Percentiles rank a stretch among this genome's conserved stretches.
phyloP scores from a whole-genome alignment of 2,113 vertebrate species.

The Pongo abelii region DNA sequence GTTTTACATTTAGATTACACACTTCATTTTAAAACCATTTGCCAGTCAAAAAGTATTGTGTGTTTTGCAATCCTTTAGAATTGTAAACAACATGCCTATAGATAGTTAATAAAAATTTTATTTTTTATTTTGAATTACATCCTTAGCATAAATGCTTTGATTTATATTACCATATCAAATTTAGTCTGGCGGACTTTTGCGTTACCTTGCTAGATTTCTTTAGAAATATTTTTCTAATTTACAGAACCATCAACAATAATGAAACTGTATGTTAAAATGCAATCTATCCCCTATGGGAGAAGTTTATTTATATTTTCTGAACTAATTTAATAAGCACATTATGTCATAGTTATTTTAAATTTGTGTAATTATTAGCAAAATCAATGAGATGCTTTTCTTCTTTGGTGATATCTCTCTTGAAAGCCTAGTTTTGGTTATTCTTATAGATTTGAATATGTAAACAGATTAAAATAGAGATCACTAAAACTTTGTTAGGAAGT shows the following conservation, averaged over 20 bases:
- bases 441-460: slow-evolving; percentile 1
- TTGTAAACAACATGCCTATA: neutral
- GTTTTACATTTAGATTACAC: neutral
- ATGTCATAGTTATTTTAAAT: slow-evolving; percentile 14
- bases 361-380: slow-evolving; percentile 14
- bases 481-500: neutral
- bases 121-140: slow-evolving; percentile 22
- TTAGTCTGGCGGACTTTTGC: neutral
- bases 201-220: slow-evolving; percentile 17
- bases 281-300: neutral
- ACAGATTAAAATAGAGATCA: neutral
- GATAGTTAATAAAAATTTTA: neutral
- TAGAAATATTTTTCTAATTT: neutral
- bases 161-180: neutral
- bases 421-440: slow-evolving; percentile 1
- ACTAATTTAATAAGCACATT: neutral
- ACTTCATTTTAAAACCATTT: slow-evolving; percentile 41
- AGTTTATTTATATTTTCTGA: slow-evolving; percentile 4
- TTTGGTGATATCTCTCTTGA: neutral
- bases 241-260: neutral
- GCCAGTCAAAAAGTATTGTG: neutral
- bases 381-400: slow-evolving; percentile 28
- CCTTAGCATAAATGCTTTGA: neutral
- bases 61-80: neutral
- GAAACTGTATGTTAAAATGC: neutral